These are phyloP conservation scores for Salminus brasiliensis DNA, from an alignment of 2,113 vertebrate species.

Conservation along the genomic window DNA sequence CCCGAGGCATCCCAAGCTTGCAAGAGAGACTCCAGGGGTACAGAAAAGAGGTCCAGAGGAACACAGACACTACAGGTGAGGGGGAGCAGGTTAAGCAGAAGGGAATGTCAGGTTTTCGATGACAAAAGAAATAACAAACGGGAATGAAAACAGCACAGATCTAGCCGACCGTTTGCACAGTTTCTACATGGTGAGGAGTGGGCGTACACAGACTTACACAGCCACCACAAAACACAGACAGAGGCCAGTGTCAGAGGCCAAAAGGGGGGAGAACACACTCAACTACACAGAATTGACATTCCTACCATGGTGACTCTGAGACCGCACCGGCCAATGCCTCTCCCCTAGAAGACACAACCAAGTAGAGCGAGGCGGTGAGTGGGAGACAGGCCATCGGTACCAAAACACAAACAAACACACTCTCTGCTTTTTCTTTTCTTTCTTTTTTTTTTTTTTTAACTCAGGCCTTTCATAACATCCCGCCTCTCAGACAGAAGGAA, in stretches of 20 bases:
- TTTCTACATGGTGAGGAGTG: slow-evolving; percentile 53
- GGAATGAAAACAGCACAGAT: slow-evolving; percentile 23
- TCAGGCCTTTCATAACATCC: slow-evolving; percentile 30
- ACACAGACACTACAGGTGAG: slow-evolving; percentile 38
- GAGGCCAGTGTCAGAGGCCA: slow-evolving; percentile 57
- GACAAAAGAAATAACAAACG: slow-evolving; percentile 3
- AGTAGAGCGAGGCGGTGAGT: slow-evolving; percentile 58
- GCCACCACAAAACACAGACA: slow-evolving; percentile 67
- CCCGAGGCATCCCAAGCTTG: slow-evolving; percentile 57
- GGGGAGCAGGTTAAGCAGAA: slow-evolving; percentile 30
- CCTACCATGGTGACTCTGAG: slow-evolving; percentile 84
- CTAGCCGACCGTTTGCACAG: slow-evolving; percentile 46
- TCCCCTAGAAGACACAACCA: slow-evolving; percentile 81
- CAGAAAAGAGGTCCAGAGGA: slow-evolving; percentile 54
- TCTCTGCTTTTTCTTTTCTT: not conserved
- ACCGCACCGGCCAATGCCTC: slow-evolving; percentile 79
- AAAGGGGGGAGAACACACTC: slow-evolving; percentile 60
- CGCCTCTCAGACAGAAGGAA: slow-evolving; percentile 7
- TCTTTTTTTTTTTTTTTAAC: too few relatives aligned
- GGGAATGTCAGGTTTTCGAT: slow-evolving; percentile 42
- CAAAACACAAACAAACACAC: slow-evolving; percentile 42
- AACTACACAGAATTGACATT: slow-evolving; percentile 71
- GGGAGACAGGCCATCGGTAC: slow-evolving; percentile 25
- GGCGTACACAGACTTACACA: slow-evolving; percentile 59
- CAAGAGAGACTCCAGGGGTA: slow-evolving; percentile 56